These are phyloP conservation scores for Neostethus bicornis DNA, from an alignment of 2,797 vertebrate genomes.

Conservation along the genomic window DNA sequence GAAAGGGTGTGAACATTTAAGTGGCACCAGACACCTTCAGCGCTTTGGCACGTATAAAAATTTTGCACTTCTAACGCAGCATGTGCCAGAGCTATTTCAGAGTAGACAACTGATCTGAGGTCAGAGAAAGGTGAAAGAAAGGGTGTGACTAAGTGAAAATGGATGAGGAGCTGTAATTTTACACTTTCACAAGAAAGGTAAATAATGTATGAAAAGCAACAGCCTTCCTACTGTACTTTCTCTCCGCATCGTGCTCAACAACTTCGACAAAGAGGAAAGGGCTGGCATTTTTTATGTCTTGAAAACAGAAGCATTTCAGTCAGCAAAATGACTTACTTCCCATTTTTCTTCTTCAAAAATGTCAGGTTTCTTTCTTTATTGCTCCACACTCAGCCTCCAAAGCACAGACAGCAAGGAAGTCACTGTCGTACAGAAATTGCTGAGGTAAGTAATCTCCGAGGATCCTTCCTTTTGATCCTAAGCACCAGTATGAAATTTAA, in stretches of 20 bases:
- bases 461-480: slow-evolving; percentile 56
- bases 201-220: slow-evolving; percentile 72
- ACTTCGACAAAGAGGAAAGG: slow-evolving; percentile 37
- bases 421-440: slow-evolving; percentile 44
- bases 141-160: slow-evolving; percentile 53
- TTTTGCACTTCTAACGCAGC: slow-evolving; percentile 57
- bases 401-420: slow-evolving; percentile 32
- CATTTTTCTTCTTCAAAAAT: slow-evolving; percentile 32
- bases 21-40: slow-evolving; percentile 56
- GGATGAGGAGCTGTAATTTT: slow-evolving; percentile 53
- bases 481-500: slow-evolving; percentile 66
- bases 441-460: slow-evolving; percentile 50
- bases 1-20: slow-evolving; percentile 56
- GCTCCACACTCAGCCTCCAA: slow-evolving; percentile 23
- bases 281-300: slow-evolving; percentile 2
- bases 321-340: slow-evolving; percentile 53
- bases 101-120: slow-evolving; percentile 45
- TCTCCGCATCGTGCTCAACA: slow-evolving; percentile 45
- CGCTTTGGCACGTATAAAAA: slow-evolving; percentile 42
- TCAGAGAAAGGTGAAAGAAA: slow-evolving; percentile 60
- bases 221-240: slow-evolving; percentile 38
- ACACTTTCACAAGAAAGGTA: slow-evolving; percentile 57
- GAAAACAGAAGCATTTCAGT: slow-evolving; percentile 47
- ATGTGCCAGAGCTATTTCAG: slow-evolving; percentile 37
- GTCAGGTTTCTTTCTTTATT: slow-evolving; percentile 48